Percentiles rank a stretch among this genome's conserved stretches.
Conservation (phyloP, 2,113 vertebrate species). For the Rhea americana region DNA sequence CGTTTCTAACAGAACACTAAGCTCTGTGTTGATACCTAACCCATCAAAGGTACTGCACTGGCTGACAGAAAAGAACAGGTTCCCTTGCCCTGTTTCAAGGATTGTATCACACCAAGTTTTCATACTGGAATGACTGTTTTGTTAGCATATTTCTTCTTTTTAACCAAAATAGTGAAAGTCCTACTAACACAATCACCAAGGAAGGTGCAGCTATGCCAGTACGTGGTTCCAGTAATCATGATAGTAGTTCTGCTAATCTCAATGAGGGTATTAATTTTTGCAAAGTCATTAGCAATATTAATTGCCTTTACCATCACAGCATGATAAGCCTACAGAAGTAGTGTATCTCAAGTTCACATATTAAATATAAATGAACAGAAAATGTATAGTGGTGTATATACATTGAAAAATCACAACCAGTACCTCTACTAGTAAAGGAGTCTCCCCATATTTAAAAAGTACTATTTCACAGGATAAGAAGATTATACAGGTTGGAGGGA, state of each 20-base stretch:
- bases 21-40: neutral
- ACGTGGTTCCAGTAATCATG: neutral
- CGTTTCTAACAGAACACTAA: neutral
- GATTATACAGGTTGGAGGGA: neutral
- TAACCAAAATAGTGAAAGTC: neutral
- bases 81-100: neutral
- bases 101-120: neutral
- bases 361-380: neutral
- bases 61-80: neutral
- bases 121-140: neutral
- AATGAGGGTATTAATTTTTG: neutral
- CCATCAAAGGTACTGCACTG: neutral
- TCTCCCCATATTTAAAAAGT: neutral
- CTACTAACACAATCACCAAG: neutral
- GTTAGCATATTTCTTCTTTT: neutral
- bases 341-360: neutral
- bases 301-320: neutral
- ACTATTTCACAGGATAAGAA: neutral
- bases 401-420: neutral
- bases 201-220: neutral
- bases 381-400: neutral
- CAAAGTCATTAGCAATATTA: neutral
- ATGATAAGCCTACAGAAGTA: neutral
- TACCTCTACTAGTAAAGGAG: neutral
- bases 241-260: neutral